These are phyloP conservation scores for Troides aeacus DNA, from an alignment of 2,888 invertebrate genomes.

Conservation along the genomic window DNA sequence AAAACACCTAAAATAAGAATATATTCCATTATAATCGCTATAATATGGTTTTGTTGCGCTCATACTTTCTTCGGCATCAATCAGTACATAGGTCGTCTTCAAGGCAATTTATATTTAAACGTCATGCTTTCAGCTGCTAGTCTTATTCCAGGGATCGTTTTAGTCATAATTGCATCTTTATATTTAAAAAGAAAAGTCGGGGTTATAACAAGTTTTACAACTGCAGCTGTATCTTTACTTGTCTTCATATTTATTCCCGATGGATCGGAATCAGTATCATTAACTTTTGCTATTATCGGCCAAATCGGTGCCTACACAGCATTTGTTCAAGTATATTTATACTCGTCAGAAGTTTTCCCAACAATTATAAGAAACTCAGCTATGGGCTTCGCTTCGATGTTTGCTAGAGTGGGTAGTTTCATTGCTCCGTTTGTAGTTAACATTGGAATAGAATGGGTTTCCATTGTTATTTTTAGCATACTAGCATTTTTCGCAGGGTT, in stretches of 20 bases:
- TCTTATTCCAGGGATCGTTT: slow-evolving; percentile 53
- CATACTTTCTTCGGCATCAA: slow-evolving; percentile 91
- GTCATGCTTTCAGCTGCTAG: slow-evolving; percentile 84
- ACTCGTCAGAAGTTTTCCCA: slow-evolving; percentile 89
- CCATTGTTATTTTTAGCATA: slow-evolving; percentile 60
- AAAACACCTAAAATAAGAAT: slow-evolving; percentile 83
- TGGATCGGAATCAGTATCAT: slow-evolving; percentile 62
- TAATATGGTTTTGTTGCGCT: slow-evolving; percentile 89
- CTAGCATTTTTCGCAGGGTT: slow-evolving; percentile 58
- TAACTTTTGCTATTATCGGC: slow-evolving; percentile 85
- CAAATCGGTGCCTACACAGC: slow-evolving; percentile 86
- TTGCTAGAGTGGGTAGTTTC: slow-evolving; percentile 84
- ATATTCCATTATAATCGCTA: slow-evolving; percentile 84
- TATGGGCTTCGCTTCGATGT: slow-evolving; percentile 86
- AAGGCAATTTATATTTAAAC: slow-evolving; percentile 89
- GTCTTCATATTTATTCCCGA: slow-evolving; percentile 60
- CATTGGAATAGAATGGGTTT: slow-evolving; percentile 63
- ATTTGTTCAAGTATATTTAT: slow-evolving; percentile 85
- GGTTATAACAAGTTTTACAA: slow-evolving; percentile 52
- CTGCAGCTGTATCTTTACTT: slow-evolving; percentile 56
- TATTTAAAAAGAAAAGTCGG: slow-evolving; percentile 58
- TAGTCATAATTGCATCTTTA: slow-evolving; percentile 55
- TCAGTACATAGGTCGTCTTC: slow-evolving; percentile 87
- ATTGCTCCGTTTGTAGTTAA: slow-evolving; percentile 84
- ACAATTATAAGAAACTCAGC: slow-evolving; percentile 89